Conservation (phyloP, 2,888 invertebrate species). For the Hyposoter dolosus region DNA sequence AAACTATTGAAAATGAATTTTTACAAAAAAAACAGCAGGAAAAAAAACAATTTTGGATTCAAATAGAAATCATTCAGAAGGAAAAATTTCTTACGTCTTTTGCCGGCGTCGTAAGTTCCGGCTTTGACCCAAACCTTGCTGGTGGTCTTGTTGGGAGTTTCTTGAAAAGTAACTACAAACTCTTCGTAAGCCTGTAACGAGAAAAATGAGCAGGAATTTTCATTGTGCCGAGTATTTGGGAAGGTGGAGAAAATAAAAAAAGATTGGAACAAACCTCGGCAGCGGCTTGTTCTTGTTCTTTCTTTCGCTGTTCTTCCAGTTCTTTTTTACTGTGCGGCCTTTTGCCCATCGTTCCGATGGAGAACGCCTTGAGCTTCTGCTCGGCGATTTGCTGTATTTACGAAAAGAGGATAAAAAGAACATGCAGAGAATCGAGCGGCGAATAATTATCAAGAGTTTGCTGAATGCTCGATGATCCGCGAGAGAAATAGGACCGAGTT, state of each 20-base stretch:
- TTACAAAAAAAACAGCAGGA: too few species aligned
- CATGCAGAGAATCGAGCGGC: conserved; percentile 14
- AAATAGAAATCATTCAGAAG: not conserved
- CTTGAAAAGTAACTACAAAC: conserved; percentile 98
- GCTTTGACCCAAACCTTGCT: conserved; percentile 99
- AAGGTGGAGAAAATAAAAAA: not conserved
- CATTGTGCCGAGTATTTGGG: not conserved
- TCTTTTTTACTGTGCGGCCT: conserved; percentile 92
- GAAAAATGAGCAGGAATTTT: not conserved
- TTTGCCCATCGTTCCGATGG: conserved; percentile 91
- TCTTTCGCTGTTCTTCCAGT: conserved; percentile 93
- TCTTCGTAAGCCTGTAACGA: conserved; percentile 94
- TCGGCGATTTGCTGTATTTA: conserved; percentile 87
- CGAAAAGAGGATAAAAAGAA: conserved; percentile 10
- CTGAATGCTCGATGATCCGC: not conserved
- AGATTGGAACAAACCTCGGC: conserved; percentile 89
- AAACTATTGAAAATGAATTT: too few species aligned
- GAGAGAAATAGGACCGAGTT: not conserved
- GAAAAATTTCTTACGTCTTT: conserved; percentile 90
- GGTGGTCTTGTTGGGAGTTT: conserved; percentile 90
- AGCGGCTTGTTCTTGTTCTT: conserved; percentile 95
- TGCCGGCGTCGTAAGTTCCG: conserved; percentile 98
- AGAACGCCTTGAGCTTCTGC: conserved; percentile 91
- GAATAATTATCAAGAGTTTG: not conserved
- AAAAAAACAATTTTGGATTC: too few species aligned